Percentiles rank a stretch among this genome's conserved stretches.
Evolutionary conservation across 2,888 invertebrate genomes (phyloP).

Genomic region (Theretra japonica): DNA sequence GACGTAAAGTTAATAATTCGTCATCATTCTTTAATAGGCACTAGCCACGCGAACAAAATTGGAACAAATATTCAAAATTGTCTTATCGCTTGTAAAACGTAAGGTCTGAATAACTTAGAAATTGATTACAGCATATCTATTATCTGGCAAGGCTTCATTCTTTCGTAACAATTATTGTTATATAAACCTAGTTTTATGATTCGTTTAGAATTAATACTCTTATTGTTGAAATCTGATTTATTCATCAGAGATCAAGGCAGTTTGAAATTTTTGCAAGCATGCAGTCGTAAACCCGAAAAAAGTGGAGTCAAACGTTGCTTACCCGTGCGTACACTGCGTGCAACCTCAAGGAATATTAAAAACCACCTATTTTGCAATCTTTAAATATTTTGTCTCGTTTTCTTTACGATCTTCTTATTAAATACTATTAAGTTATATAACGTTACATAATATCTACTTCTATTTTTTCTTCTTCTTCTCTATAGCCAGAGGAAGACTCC

Average conservation of each 20-base stretch:
- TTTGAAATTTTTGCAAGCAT: background rate
- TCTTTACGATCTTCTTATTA: too few species aligned
- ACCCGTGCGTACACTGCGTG: slow-evolving; percentile 9
- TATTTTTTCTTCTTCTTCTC: too few species aligned
- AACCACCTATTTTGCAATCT: background rate
- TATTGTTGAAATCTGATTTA: slow-evolving; percentile 5
- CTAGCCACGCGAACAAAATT: too few species aligned
- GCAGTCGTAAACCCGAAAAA: slow-evolving; percentile 4
- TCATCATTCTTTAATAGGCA: too few species aligned
- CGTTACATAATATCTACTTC: too few species aligned
- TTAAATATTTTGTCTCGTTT: background rate
- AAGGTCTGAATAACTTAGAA: too few species aligned
- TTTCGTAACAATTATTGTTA: background rate
- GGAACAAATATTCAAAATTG: too few species aligned
- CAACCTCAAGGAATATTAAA: background rate
- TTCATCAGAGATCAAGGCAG: background rate
- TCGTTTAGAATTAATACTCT: background rate
- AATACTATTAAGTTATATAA: too few species aligned
- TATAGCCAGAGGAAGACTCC: too few species aligned
- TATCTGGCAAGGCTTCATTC: background rate
- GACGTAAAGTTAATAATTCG: too few species aligned
- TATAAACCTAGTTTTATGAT: background rate
- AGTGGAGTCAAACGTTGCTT: background rate
- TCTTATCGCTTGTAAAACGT: too few species aligned
- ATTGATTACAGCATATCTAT: background rate